Percentiles rank a stretch among this genome's conserved stretches.
These are phyloP conservation scores for Poecilia wingei DNA, from an alignment of 2,797 vertebrate genomes.

Conservation along the genomic window DNA sequence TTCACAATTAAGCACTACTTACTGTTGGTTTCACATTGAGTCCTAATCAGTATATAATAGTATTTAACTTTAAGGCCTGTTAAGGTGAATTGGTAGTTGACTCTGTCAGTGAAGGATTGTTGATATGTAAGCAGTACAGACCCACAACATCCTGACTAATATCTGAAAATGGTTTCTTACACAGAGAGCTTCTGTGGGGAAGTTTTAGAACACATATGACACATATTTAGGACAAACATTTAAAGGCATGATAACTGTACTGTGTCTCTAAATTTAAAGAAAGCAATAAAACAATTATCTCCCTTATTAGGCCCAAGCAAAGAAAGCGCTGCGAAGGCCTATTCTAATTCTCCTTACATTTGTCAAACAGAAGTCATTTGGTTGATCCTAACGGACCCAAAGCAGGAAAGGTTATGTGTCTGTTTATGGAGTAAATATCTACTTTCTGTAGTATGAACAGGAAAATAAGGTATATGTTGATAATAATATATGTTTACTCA, in stretches of 20 bases:
- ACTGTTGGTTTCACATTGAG: not conserved
- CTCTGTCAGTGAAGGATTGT: not conserved
- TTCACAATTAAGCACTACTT: not conserved
- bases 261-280: not conserved
- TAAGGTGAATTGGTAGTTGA: not conserved
- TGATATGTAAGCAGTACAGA: not conserved
- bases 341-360: not conserved
- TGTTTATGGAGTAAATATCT: not conserved
- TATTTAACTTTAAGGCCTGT: not conserved
- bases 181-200: not conserved
- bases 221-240: not conserved
- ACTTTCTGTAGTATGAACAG: not conserved
- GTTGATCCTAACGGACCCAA: not conserved
- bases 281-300: not conserved
- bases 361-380: not conserved
- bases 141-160: not conserved
- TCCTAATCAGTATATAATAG: not conserved
- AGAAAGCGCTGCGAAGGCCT: too few species aligned
- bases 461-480: too few species aligned
- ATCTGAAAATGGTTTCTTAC: not conserved
- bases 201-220: not conserved
- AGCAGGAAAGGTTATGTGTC: not conserved
- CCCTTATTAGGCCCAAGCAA: too few species aligned
- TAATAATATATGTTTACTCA: too few species aligned
- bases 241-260: not conserved